Base-by-base conservation (phyloP, 2,113 vertebrate species). In the Rafetus swinhoei region DNA sequence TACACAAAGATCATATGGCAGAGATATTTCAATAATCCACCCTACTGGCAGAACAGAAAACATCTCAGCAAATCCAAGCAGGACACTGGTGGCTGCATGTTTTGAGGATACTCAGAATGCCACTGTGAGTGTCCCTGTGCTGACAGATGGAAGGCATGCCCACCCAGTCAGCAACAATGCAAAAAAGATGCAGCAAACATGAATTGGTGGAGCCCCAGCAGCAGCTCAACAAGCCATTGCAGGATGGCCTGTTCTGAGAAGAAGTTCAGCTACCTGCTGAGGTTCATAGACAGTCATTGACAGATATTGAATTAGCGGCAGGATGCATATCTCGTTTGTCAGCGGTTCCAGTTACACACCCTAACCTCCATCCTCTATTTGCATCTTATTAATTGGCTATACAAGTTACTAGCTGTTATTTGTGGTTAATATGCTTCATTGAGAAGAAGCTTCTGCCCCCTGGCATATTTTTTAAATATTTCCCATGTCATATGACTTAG, bases 391-490 rank as follows among this genome's bases (percentile, higher is more conserved):
- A 94, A 82, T 76, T 93, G 90, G 18, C 94, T 79, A 89, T 90
- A 94, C n/a, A n/a, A 69, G 32, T 94, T 82, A 97, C 80, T 81
- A 72, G 62, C 89, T 95, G 95, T 95, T 95, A 93, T 95, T 97
- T 93, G 93, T 81, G 88, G 94, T 86, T 96, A 88, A 97, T 93
- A 91, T 97, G 90, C 94, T 96, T 95, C 94, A 92, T 86, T 84
- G 56, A 96, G 94, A 89, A 95, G 93, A 45, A 25, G 74, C 88
- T 96, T 96, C 92, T 86, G 65, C 87, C 94, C 89, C 95, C 93
- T 95, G 91, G 84, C 84, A 57, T 84, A 86, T 32, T 85, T 94
- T 96, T 82, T 56, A 45, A 86, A 79, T 84, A 89, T 84, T 84
- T 55, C 7, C 83, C 3, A 2, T 25, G 82, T 74, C 88, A 93